Base-by-base conservation (phyloP, 2,888 invertebrate genomes). In the Romanomermis culicivorax region DNA sequence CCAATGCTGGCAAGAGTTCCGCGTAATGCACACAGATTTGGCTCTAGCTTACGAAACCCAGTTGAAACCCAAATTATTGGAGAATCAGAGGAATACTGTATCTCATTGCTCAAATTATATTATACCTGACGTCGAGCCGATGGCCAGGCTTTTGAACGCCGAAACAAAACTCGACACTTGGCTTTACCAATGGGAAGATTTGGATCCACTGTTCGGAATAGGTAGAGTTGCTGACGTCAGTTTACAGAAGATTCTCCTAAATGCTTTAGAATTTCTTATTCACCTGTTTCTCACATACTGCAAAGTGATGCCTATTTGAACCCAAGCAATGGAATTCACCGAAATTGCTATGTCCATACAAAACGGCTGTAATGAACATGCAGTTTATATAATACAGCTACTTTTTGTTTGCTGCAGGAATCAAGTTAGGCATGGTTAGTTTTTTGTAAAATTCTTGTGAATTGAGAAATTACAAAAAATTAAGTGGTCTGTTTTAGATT, bases 161-260 rank as follows among this genome's bases (percentile, higher is more conserved):
- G 11, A 25, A 14, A 11, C 25, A 20, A 20, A 11, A 7, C 4
- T 27, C 27, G 4, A 11, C 7, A 14, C 29, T 27, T 29, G 50
- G 50, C 29, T 49, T 25, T 49, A 27, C 50, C 27, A 49, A 4
- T 49, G 50, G 50, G 50, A 49, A 49, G 50, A 49, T 11, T 4
- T 14, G 3, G 50, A 49, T 25, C 27, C 4, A 7, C 11, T 11
- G 29, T 49, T 27, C 27, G 50, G 50, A 25, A n/a, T 49, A 29
- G 50, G 50, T 49, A 25, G 24, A n/a, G 36, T 36, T 36, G 17
- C 17, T n/a, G n/a, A n/a, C n/a, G n/a, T n/a, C n/a, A 17, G 36
- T 17, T 36, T 36, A 17, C 36, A 17, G 17, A 36, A 17, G 17
- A 17, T 11, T 36, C 11, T 14, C 36, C 11, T 11, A 14, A 36